Evolutionary conservation across 1,140 invertebrate genomes (phyloP), one percentile per base, ranked within the genome.

Genomic region (Camponotus vicinus): DNA sequence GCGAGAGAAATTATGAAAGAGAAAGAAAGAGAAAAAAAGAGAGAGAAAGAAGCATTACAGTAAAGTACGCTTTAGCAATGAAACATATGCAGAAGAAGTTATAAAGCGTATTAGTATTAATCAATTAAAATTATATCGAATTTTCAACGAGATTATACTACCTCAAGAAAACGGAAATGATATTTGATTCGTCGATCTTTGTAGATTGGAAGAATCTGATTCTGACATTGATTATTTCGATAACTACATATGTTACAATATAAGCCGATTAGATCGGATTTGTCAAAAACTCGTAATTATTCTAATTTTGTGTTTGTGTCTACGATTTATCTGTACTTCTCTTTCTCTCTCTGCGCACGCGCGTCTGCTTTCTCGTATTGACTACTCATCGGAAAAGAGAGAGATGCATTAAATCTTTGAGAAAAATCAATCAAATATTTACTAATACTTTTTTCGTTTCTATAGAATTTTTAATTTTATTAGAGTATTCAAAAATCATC

Each of bases 331-430:
- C 7, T 64, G 27, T 83, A 6, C 1, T 27, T 32, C 9, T 64
- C 6, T 49, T 13, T 69, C n/a, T 69, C 18, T 69, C n/a, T 49
- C 11, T 77, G 5, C 40, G 11, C 4, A 13, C 34, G 21, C 21
- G 63, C 52, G 52, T 57, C 34, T 69, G 8, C 8, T 9, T 86
- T 89, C 88, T 89, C 88, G 88, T 59, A 78, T 89, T 86, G 88
- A 90, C 89, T 90, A 90, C 80, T 73, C 86, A 90, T 90, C 89
- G 88, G 89, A 90, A 90, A n/a, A 86, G 59, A 40, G 9, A 40
- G n/a, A 34, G 27, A 71, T 76, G 42, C 71, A 21, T 34, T 80
- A 71, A 85, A 76, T 21, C 1, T 85, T 80, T 77, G 45, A 77
- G 27, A 85, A 89, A 85, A 69, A 61, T 59, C 32, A 57, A 82